Conservation (phyloP, 2,113 vertebrate species). For the Ibidorhyncha struthersii region DNA sequence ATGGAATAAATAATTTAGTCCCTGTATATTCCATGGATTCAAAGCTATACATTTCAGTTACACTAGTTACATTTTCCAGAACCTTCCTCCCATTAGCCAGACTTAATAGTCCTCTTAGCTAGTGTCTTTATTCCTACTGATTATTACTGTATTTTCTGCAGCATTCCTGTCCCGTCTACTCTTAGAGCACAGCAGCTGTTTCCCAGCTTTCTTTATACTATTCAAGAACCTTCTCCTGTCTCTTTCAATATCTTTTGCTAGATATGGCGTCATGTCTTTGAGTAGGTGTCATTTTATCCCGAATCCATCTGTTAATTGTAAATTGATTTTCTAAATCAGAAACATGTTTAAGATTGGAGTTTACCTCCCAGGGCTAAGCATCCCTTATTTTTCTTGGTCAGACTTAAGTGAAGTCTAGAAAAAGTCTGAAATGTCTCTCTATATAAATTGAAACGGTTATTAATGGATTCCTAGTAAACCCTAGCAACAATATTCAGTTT, state of each 20-base stretch:
- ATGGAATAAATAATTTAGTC: neutral
- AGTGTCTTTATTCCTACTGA: neutral
- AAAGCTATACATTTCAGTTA: neutral
- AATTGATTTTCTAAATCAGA: neutral
- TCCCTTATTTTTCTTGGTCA: neutral
- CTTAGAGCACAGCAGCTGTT: neutral
- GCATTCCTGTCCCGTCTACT: neutral
- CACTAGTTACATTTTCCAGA: neutral
- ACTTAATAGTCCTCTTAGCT: neutral
- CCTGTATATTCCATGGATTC: neutral
- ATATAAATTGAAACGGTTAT: neutral
- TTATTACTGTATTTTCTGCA: neutral
- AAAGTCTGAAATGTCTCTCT: neutral
- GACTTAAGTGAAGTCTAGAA: neutral
- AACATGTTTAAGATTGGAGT: neutral
- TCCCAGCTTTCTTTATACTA: neutral
- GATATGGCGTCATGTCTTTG: neutral
- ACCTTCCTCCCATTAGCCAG: neutral
- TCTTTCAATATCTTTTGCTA: neutral
- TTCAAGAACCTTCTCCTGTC: neutral
- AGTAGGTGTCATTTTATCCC: neutral
- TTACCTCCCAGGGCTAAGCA: neutral
- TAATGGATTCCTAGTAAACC: neutral
- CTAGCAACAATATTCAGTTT: neutral
- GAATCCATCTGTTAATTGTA: neutral